A percentile compares a stretch with the other conserved stretches of the same genome.
Evolutionary conservation across 2,888 invertebrate genomes (phyloP).

Genomic region (Phyllotreta cruciferae): DNA sequence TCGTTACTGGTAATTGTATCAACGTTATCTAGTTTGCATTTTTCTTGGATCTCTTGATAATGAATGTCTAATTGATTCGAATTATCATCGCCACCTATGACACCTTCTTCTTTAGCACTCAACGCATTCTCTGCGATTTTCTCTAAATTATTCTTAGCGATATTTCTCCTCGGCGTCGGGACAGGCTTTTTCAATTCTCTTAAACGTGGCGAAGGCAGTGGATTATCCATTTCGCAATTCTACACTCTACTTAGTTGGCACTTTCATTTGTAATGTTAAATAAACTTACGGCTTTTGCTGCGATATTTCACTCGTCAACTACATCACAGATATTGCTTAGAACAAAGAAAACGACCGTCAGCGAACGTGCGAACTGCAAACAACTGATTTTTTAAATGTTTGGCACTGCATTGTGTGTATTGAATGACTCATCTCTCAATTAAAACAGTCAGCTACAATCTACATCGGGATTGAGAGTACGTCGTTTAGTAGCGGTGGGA

Average conservation of each 20-base stretch:
- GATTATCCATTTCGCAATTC: conserved; percentile 20
- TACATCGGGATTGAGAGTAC: conserved; percentile 16
- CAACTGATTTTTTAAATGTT: conserved; percentile 6
- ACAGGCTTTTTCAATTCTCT: conserved; percentile 60
- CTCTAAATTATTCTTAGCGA: conserved; percentile 48
- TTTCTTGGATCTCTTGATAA: conserved; percentile 26
- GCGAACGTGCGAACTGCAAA: conserved; percentile 22
- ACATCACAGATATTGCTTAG: conserved; percentile 11
- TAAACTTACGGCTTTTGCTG: too few relatives aligned
- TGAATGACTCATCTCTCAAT: conserved; percentile 29
- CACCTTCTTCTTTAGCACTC: not conserved
- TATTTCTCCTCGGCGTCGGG: conserved; percentile 64
- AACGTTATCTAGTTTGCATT: not conserved
- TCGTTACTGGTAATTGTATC: conserved; percentile 20
- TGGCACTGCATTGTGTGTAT: conserved; percentile 18
- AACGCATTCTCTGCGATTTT: conserved; percentile 29
- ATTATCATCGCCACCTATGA: not conserved
- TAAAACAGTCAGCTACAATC: conserved; percentile 13
- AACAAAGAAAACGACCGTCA: conserved; percentile 15
- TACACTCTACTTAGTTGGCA: conserved; percentile 2
- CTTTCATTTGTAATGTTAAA: not conserved
- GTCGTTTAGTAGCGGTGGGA: too few relatives aligned
- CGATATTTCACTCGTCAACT: not conserved
- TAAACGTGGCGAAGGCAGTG: conserved; percentile 13
- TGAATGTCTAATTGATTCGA: conserved; percentile 11